phyloP scores from a whole-genome alignment of 2,797 vertebrate genomes.

The Spondyliosoma cantharus region DNA sequence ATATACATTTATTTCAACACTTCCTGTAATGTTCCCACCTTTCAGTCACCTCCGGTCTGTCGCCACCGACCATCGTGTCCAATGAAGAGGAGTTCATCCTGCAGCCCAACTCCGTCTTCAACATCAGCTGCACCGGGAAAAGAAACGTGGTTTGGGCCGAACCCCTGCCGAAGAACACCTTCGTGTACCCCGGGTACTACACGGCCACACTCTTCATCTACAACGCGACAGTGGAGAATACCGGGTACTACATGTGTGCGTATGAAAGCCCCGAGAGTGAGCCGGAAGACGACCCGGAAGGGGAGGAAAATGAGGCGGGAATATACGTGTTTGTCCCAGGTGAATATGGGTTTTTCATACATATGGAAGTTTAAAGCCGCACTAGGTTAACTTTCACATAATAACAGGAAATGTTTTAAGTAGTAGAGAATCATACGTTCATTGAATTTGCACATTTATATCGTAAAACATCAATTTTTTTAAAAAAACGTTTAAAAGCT shows the following conservation, averaged over 20 bases:
- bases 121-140: conserved; percentile 90
- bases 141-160: conserved; percentile 88
- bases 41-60: conserved; percentile 77
- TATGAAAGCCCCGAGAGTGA: conserved; percentile 69
- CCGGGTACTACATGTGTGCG: conserved; percentile 88
- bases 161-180: conserved; percentile 82
- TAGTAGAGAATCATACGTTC: too few species aligned
- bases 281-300: conserved; percentile 22
- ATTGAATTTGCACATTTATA: not conserved
- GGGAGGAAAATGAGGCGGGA: conserved; percentile 79
- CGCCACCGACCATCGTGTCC: conserved; percentile 87
- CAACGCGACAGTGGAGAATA: conserved; percentile 86
- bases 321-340: conserved; percentile 94
- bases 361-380: not conserved
- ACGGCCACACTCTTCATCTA: conserved; percentile 87
- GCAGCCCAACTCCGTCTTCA: conserved; percentile 86
- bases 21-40: conserved; percentile 4
- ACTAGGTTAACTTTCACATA: not conserved
- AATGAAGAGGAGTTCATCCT: conserved; percentile 85
- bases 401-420: too few species aligned
- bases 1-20: too few species aligned
- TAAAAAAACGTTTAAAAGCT: too few species aligned
- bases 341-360: conserved; percentile 63
- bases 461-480: not conserved
- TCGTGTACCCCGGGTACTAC: conserved; percentile 84